These are phyloP conservation scores for Cyrtonyx montezumae DNA, from an alignment of 2,113 vertebrate species.

Conservation along the genomic window DNA sequence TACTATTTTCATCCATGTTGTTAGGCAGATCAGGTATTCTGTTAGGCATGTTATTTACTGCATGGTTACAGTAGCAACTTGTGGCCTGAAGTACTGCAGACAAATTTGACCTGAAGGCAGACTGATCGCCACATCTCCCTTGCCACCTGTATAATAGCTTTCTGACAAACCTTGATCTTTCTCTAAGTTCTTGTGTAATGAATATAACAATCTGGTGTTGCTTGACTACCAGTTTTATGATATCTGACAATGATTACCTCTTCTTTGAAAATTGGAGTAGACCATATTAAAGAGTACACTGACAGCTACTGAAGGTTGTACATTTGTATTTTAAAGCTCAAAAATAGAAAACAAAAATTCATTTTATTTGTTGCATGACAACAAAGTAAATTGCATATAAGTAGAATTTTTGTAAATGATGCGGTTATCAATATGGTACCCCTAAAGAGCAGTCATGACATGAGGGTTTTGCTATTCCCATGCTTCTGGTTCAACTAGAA, in stretches of 20 bases:
- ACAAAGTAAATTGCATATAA: background rate
- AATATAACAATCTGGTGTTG: background rate
- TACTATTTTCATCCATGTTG: background rate
- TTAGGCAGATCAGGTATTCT: background rate
- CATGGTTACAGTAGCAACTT: background rate
- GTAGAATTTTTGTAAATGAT: background rate
- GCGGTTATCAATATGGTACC: background rate
- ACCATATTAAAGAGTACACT: background rate
- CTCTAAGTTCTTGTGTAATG: background rate
- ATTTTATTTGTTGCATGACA: background rate
- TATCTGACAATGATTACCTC: background rate
- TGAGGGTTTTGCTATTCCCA: background rate
- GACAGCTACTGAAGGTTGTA: background rate
- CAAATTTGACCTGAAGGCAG: background rate
- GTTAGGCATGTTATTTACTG: background rate
- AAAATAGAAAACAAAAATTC: background rate
- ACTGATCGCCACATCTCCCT: background rate
- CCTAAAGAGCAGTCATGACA: background rate
- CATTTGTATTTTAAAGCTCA: background rate
- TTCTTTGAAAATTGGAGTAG: background rate
- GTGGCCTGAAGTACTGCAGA: background rate
- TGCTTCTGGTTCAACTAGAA: background rate
- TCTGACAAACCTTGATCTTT: background rate
- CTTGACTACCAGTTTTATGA: background rate
- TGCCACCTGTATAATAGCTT: background rate